Percentiles rank a stretch among this genome's conserved stretches.
These are phyloP conservation scores for Calliopum simillimum DNA, from an alignment of 2,888 invertebrate genomes.

Conservation along the genomic window DNA sequence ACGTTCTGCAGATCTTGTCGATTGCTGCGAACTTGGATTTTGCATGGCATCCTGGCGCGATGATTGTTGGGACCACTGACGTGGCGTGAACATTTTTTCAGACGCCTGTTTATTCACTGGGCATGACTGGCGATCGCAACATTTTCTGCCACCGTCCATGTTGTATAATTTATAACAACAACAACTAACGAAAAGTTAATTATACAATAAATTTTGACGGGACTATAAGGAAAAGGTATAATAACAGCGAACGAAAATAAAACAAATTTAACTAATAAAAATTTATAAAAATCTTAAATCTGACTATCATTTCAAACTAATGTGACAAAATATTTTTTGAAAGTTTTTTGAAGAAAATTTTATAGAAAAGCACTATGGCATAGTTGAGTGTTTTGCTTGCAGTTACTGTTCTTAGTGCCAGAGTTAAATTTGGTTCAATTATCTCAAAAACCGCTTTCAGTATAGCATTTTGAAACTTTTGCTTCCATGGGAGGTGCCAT, in stretches of 20 bases:
- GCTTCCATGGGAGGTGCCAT: too few species aligned
- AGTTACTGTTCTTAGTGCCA: too few species aligned
- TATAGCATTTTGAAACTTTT: too few species aligned
- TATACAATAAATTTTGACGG: slow-evolving; percentile 41
- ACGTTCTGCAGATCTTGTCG: not conserved
- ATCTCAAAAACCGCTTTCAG: too few species aligned
- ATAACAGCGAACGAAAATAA: slow-evolving; percentile 34
- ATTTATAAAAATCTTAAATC: not conserved
- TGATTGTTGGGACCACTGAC: not conserved
- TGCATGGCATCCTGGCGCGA: slow-evolving; percentile 3
- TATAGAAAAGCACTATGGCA: too few species aligned
- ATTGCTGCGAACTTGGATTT: not conserved
- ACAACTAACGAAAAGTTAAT: slow-evolving; percentile 34
- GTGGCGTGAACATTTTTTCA: not conserved
- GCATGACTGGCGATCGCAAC: slow-evolving; percentile 36
- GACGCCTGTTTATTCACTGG: slow-evolving; percentile 10
- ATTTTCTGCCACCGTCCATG: slow-evolving; percentile 37
- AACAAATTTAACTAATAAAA: slow-evolving; percentile 27
- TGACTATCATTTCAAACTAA: not conserved
- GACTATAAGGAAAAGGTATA: slow-evolving; percentile 29
- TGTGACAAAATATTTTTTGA: too few species aligned
- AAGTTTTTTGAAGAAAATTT: too few species aligned
- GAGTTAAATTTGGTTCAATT: too few species aligned
- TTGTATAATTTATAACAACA: slow-evolving; percentile 35
- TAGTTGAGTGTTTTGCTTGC: too few species aligned